Percentiles rank a stretch among this genome's conserved stretches.
Evolutionary conservation across 2,113 vertebrate genomes (phyloP).

Genomic region (Dasyurus viverrinus): DNA sequence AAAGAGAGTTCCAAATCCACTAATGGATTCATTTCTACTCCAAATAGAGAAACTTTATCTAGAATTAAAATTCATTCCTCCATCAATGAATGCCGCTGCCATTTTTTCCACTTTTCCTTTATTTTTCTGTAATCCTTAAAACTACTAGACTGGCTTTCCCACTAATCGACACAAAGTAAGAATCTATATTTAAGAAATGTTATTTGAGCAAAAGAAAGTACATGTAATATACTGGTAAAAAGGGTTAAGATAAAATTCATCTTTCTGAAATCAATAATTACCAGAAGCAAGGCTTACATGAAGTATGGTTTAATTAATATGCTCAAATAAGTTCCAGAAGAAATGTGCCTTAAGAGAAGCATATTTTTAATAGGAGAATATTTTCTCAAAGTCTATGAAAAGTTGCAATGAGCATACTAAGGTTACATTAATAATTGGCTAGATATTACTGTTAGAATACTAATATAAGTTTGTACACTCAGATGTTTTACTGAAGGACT

Average conservation of each 20-base stretch:
- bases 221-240: background rate
- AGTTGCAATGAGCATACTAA: background rate
- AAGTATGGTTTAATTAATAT: background rate
- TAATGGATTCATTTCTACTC: slow-evolving; percentile 1
- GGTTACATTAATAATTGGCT: background rate
- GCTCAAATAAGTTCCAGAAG: slow-evolving; percentile 1
- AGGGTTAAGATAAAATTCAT: too few species aligned
- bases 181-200: slow-evolving; percentile 10
- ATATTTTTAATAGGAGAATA: background rate
- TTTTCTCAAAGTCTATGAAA: background rate
- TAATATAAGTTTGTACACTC: background rate
- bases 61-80: background rate
- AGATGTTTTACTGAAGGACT: background rate
- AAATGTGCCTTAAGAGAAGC: background rate
- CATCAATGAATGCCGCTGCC: too few species aligned
- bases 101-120: too few species aligned
- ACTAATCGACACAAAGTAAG: slow-evolving; percentile 17
- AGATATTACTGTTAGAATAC: background rate
- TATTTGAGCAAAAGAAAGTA: background rate
- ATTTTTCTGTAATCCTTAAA: too few species aligned
- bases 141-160: background rate
- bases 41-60: slow-evolving; percentile 5
- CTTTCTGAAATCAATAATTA: background rate
- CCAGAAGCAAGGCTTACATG: slow-evolving; percentile 17
- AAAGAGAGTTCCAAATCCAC: background rate